These are phyloP conservation scores for Rhaphigaster nebulosa DNA, from an alignment of 2,888 invertebrate genomes.

Conservation along the genomic window DNA sequence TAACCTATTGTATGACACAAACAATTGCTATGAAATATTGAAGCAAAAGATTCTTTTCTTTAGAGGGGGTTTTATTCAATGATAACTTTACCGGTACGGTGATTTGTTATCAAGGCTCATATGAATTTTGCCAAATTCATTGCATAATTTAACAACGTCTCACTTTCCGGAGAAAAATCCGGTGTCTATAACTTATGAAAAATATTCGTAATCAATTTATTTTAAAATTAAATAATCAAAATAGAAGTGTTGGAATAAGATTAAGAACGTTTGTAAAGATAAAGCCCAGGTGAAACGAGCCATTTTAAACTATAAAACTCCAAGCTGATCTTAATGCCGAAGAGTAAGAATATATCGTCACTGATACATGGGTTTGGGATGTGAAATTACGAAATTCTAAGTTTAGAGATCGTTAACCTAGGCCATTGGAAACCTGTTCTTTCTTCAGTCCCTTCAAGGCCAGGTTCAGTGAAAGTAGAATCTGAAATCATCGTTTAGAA, in stretches of 20 bases:
- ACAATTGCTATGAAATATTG: no score
- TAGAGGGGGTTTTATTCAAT: no score
- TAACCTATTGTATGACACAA: no score
- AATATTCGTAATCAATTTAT: no score
- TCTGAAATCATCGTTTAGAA: slow-evolving; percentile 6
- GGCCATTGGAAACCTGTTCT: not conserved
- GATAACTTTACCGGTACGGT: no score
- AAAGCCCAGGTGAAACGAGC: not conserved
- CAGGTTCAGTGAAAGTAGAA: slow-evolving; percentile 36
- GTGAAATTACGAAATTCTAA: not conserved
- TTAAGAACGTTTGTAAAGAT: not conserved
- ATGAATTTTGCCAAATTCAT: no score
- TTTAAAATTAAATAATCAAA: no score
- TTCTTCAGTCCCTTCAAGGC: not conserved
- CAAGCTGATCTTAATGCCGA: not conserved
- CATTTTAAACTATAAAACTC: not conserved
- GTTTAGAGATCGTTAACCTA: not conserved
- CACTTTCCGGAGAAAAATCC: no score
- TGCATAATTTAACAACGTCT: no score
- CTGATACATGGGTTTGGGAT: not conserved
- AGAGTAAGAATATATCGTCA: not conserved
- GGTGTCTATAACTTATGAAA: no score
- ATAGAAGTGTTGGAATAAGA: not conserved
- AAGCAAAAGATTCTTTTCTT: no score
- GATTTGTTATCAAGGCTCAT: no score